Evolutionary conservation across 2,797 vertebrate genomes (phyloP).

Genomic region (Ataeniobius toweri): DNA sequence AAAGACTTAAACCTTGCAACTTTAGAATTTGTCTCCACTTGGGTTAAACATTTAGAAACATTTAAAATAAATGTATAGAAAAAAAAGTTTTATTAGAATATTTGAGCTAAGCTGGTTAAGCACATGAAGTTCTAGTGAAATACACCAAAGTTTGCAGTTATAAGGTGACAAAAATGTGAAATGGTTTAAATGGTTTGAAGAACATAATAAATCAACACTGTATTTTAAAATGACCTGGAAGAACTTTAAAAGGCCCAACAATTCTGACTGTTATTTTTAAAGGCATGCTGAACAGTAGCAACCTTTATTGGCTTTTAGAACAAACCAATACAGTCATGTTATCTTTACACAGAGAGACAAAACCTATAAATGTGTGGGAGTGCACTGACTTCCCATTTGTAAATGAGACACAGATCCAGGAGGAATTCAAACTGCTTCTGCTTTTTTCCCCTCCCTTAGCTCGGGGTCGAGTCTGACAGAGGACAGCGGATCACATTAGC

Average conservation of each 20-base stretch:
- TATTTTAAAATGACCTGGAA: background rate
- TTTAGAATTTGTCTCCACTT: background rate
- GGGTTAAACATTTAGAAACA: background rate
- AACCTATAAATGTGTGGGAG: constrained; percentile 37
- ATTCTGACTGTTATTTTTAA: background rate
- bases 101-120: background rate
- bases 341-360: constrained; percentile 27
- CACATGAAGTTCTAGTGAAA: background rate
- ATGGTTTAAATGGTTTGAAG: background rate
- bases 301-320: background rate
- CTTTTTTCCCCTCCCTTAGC: constrained; percentile 55
- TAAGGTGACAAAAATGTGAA: background rate
- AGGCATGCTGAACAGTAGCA: background rate
- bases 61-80: background rate
- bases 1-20: background rate
- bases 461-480: constrained; percentile 53
- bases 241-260: background rate
- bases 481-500: constrained; percentile 31
- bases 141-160: background rate
- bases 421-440: constrained; percentile 67
- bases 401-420: constrained; percentile 35
- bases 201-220: background rate
- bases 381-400: constrained; percentile 30
- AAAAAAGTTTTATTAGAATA: background rate
- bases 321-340: constrained; percentile 8